Percentiles rank a stretch among this genome's conserved stretches.
phyloP scores from a whole-genome alignment of 2,113 vertebrate genomes.

The Hystrix brachyura region DNA sequence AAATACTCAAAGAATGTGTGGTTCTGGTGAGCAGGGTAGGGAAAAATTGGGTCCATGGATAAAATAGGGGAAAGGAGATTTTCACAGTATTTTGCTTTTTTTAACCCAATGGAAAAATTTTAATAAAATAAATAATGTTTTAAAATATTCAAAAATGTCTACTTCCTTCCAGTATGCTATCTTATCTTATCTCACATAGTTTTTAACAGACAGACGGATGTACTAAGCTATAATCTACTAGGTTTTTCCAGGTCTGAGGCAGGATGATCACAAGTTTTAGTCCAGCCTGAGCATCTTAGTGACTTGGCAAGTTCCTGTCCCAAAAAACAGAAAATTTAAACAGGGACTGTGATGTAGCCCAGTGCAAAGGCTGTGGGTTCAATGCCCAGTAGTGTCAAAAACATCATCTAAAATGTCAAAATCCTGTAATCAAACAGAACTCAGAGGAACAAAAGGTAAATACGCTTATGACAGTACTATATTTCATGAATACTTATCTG shows the following conservation, averaged over 20 bases:
- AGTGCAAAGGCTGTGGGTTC: background rate
- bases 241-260: background rate
- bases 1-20: background rate
- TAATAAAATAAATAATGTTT: constrained; percentile 8
- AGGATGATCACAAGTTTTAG: background rate
- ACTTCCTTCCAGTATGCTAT: background rate
- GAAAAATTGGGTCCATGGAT: background rate
- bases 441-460: background rate
- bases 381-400: background rate
- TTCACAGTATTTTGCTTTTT: background rate
- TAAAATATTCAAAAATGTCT: background rate
- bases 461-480: background rate
- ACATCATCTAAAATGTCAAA: constrained; percentile 17
- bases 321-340: background rate
- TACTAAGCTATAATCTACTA: background rate
- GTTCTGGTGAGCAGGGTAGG: background rate
- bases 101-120: background rate
- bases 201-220: background rate
- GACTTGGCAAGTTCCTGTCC: background rate
- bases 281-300: background rate
- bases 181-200: background rate
- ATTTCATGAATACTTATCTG: background rate
- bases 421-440: constrained; percentile 9
- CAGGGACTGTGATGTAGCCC: background rate
- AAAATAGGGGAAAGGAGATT: background rate